Evolutionary conservation across 2,113 vertebrate species (phyloP).

Genomic region (Fregetta grallaria): DNA sequence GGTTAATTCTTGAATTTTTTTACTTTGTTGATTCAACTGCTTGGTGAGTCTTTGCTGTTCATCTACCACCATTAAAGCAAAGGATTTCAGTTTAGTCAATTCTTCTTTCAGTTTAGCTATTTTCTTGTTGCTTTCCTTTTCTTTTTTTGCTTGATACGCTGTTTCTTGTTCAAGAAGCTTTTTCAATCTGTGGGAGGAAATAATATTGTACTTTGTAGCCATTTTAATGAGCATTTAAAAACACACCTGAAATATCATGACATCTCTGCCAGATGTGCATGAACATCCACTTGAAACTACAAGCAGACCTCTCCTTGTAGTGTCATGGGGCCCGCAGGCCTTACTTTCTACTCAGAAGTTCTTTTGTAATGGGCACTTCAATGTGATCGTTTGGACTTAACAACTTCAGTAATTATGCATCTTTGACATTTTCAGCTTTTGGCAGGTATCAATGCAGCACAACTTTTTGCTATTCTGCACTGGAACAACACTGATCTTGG

Average conservation of each 20-base stretch:
- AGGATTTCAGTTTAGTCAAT: slow-evolving; percentile 92
- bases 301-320: neutral
- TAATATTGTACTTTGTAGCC: slow-evolving; percentile 31
- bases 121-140: slow-evolving; percentile 86
- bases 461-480: neutral
- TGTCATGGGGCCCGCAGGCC: neutral
- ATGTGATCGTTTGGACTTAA: neutral
- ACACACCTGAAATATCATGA: neutral
- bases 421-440: neutral
- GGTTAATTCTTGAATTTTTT: slow-evolving; percentile 86
- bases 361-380: neutral
- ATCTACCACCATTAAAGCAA: slow-evolving; percentile 94
- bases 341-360: neutral
- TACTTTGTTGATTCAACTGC: slow-evolving; percentile 84
- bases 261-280: neutral
- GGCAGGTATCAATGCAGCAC: neutral
- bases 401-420: neutral
- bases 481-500: neutral
- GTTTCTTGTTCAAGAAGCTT: slow-evolving; percentile 90
- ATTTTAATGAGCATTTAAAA: neutral
- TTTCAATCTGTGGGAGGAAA: slow-evolving; percentile 86
- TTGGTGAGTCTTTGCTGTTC: slow-evolving; percentile 91
- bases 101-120: slow-evolving; percentile 86
- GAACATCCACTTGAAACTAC: neutral
- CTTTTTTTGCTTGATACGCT: slow-evolving; percentile 81